Base-by-base conservation (phyloP, 2,113 vertebrate genomes). In the Eublepharis macularius region DNA sequence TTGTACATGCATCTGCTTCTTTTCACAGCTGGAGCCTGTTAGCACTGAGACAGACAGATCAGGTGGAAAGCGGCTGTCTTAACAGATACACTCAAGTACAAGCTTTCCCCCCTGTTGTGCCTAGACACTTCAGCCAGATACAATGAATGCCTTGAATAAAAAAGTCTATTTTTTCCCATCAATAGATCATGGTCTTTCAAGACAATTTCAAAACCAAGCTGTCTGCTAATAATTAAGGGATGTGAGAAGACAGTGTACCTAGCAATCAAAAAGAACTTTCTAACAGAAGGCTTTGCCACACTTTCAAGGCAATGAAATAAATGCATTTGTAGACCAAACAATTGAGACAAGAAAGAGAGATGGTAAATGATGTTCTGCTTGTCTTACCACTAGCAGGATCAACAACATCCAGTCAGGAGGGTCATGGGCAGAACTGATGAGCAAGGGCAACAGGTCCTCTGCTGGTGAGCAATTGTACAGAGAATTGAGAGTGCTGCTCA, bases 1-100 rank as follows among this genome's bases (percentile, higher is more conserved):
- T 73, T 66, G 57, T 43, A 51, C 32, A 24, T 36, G 66, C 26
- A 17, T 69, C 41, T 13, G 21, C 51, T 63, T 17, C 24, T 36
- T 26, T 87, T 49, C 57, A 70, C 65, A 19, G 0, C 0, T 32
- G 75, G 78, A 76, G 17, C n/a, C 17, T 73, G 17, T 75, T 0
- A 0, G 32, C 1, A 57, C 47, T 87, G 26, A 36, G 34, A 81
- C 29, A 69, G 36, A 8, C 16, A 43, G 19, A 4, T 1, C 14
- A n/a, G 57, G 12, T 66, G 36, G 1, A 88, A 68, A 0, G 0
- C 60, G 19, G 26, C 26, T 43, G 2, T 0, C 39, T 6, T 3
- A 34, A 36, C 8, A 21, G 26, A 72, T 76, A 45, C 8, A n/a
- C 47, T 70, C 73, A 77, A 54, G 72, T 87, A 16, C 32, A 65